phyloP scores from a whole-genome alignment of 2,113 vertebrate species.

The Labeo rohita region DNA sequence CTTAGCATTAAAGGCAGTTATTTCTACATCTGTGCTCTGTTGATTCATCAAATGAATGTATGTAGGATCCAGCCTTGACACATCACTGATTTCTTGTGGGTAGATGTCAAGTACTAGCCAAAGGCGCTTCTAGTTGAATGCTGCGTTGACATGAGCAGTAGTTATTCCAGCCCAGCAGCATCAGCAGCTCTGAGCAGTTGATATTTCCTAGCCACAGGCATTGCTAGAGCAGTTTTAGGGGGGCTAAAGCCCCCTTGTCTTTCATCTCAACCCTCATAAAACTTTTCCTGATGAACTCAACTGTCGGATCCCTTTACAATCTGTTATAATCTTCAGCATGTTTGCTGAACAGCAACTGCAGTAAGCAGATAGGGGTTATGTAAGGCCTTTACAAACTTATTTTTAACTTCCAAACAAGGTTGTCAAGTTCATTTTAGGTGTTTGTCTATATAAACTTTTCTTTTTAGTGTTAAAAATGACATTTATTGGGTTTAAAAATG shows the following conservation, averaged over 20 bases:
- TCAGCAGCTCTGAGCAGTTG: conserved; percentile 37
- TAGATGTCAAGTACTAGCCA: conserved; percentile 46
- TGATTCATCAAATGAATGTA: conserved; percentile 29
- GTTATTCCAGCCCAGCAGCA: neutral
- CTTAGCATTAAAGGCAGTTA: conserved; percentile 33
- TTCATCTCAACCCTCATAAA: neutral
- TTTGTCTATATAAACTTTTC: neutral
- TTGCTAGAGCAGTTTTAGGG: neutral
- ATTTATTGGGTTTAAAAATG: neutral
- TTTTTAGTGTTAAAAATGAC: neutral
- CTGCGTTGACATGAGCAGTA: conserved; percentile 37
- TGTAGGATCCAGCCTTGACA: conserved; percentile 27
- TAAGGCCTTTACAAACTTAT: neutral
- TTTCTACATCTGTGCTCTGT: conserved; percentile 29
- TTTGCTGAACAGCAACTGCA: neutral
- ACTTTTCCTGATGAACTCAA: neutral
- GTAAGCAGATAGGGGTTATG: neutral
- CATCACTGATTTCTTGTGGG: conserved; percentile 14
- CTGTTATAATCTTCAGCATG: neutral
- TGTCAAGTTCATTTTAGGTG: neutral
- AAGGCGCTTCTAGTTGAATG: neutral
- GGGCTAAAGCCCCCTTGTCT: neutral
- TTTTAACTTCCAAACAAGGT: neutral
- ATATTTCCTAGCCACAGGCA: conserved; percentile 11
- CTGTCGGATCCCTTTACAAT: neutral